Evolutionary conservation across 2,797 vertebrate species (phyloP).

Genomic region (Garrulus glandarius): DNA sequence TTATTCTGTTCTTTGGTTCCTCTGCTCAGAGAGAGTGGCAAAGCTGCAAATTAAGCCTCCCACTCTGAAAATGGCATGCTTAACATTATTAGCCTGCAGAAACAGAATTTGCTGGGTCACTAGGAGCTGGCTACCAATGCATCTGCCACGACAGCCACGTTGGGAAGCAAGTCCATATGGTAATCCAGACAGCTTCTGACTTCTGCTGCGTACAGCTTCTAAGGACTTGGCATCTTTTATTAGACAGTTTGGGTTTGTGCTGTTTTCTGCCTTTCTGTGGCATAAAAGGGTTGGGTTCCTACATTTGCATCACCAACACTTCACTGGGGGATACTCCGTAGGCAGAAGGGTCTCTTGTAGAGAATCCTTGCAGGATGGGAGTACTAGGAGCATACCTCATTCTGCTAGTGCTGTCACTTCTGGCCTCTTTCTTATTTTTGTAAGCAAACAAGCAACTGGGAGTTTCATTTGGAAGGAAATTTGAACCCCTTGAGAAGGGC

Average conservation of each 20-base stretch:
- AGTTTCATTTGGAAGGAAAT: not conserved
- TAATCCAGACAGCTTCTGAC: not conserved
- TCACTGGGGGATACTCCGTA: not conserved
- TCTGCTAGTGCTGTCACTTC: not conserved
- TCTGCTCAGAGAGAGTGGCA: not conserved
- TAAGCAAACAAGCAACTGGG: not conserved
- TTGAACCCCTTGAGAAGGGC: not conserved
- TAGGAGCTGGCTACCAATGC: not conserved
- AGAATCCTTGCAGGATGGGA: not conserved
- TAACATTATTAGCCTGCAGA: slow-evolving; percentile 36
- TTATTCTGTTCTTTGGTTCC: not conserved
- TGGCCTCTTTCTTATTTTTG: not conserved
- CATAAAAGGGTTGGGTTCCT: not conserved
- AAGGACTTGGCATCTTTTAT: not conserved
- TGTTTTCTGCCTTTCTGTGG: not conserved
- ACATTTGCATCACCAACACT: not conserved
- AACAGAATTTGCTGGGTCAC: slow-evolving; percentile 43
- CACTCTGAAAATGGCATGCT: not conserved
- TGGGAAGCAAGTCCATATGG: not conserved
- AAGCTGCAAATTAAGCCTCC: slow-evolving; percentile 21
- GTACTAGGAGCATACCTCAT: not conserved
- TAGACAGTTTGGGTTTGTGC: not conserved
- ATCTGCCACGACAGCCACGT: not conserved
- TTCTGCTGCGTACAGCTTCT: not conserved
- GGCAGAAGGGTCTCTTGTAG: not conserved